These are phyloP conservation scores for Tetramorium parvispinum DNA, from an alignment of 1,140 invertebrate genomes.

Conservation along the genomic window DNA sequence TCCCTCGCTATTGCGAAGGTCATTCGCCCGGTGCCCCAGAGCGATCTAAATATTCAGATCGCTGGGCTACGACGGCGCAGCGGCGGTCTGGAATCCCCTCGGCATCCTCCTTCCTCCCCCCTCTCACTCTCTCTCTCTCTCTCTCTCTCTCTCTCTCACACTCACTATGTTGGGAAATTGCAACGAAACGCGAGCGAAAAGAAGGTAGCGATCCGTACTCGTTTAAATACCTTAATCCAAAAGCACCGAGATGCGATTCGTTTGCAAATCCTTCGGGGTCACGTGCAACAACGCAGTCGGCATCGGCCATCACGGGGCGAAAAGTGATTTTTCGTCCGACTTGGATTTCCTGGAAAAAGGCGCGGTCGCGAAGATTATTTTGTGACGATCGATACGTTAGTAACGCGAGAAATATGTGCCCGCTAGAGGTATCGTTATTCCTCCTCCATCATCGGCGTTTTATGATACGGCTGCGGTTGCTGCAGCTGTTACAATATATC, in stretches of 20 bases:
- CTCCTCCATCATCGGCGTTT: slow-evolving; percentile 50
- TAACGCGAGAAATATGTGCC: slow-evolving; percentile 53
- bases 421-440: slow-evolving; percentile 46
- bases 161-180: slow-evolving; percentile 45
- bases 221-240: slow-evolving; percentile 71
- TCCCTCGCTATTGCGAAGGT: slow-evolving; percentile 43
- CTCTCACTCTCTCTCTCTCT: not conserved
- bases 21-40: slow-evolving; percentile 56
- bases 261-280: slow-evolving; percentile 49
- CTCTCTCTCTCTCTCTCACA: not conserved
- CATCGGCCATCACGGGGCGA: slow-evolving; percentile 17
- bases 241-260: slow-evolving; percentile 58
- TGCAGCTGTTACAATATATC: slow-evolving; percentile 68
- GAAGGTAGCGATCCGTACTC: not conserved
- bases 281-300: slow-evolving; percentile 6
- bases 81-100: slow-evolving; percentile 3
- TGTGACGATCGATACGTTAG: slow-evolving; percentile 48
- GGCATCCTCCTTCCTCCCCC: no score
- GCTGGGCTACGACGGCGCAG: not conserved
- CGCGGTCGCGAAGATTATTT: slow-evolving; percentile 47
- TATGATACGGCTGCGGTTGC: slow-evolving; percentile 58
- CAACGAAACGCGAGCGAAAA: slow-evolving; percentile 34
- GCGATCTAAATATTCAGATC: slow-evolving; percentile 77
- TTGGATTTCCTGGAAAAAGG: slow-evolving; percentile 6
- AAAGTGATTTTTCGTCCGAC: slow-evolving; percentile 54